Evolutionary conservation across 2,113 vertebrate genomes (phyloP), one percentile per base, ranked within the genome.

Genomic region (Pseudopodoces humilis): DNA sequence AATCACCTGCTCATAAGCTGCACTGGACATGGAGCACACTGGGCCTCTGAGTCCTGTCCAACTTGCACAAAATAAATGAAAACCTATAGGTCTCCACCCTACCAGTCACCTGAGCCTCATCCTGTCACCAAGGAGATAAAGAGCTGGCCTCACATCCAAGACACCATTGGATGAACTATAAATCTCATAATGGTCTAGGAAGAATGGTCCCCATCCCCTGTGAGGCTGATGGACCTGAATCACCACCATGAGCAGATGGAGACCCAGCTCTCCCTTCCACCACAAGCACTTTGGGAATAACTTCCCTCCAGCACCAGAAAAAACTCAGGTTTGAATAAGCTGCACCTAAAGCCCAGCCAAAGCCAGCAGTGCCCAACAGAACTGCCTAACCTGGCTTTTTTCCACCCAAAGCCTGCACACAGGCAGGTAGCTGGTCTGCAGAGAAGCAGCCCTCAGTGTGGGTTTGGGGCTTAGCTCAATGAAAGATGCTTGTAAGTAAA

Each of bases 101-200:
- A 33, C 11, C 62, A 60, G 24, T 33, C 43, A 67, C 13, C 31
- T 56, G 65, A 82, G 20, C 56, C 50, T 69, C 17, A 4, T 67
- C 23, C 39, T 25, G 2, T 35, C 18, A 8, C 9, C 13, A 18
- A 37, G 52, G 25, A 17, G 25, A 37, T 27, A n/a, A 59, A 46
- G 30, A 86, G 25, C 9, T 1, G 1, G n/a, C 43, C 14, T 72
- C 12, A 16, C 5, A 43, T 6, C 33, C 53, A 50, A 56, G 58
- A 21, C 35, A 50, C 14, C 9, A 1, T 1, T 3, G 2, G 64
- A 52, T 44, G 27, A 72, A 46, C 1, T 6, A 4, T 23, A 10
- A 37, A 27, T 37, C 33, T 64, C 46, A 19, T 35, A 64, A 47
- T 0, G 2, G 19, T 15, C 58, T 58, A 35, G 63, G 56, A 64